Evolutionary conservation across 2,888 invertebrate genomes (phyloP), one percentile per base, ranked within the genome.

Genomic region (Eumacrocentrus americanus): DNA sequence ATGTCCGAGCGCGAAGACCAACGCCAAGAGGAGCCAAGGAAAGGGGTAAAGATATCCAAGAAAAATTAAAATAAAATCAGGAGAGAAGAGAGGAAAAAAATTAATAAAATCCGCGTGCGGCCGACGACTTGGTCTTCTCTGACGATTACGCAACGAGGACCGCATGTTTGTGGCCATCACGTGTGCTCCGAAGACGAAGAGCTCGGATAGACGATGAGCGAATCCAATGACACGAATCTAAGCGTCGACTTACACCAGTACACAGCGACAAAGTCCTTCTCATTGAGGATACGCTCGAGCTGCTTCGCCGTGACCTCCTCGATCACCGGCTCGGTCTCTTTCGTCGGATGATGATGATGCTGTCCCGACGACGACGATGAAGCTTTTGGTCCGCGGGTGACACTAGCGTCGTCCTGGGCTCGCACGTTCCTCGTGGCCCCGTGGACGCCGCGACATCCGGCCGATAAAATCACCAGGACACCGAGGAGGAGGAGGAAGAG

Each of bases 281-380:
- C 92, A 83, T 89, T 88, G 82, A 95, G 88, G 76, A 94, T 87
- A 81, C 91, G 89, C 82, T 94, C 94, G 84, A 94, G 88, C 84
- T 94, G 92, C 84, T 94, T 94, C 81, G 92, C 89, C 83, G 91
- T 92, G 85, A 94, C 93, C 85, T 94, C 94, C 84, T 94, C 94
- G 86, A 94, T 94, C 84, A 91, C 89, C 82, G 92, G 88, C 80
- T 90, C 90, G 74, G 78, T 77, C 72, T 83, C 83, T 65, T 78
- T 77, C 40, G 62, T 67, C 48, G 60, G 61, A 61, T 64, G 63
- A 63, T 65, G 63, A 44, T 55, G 56, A 44, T 51, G 62, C 55
- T 58, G 62, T 58, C 50, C 22, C 47, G 61, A 53, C 20, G 61
- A 48, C 18, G 58, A 48, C 25, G 62, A 50, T 40, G 71, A 70